Conservation (phyloP, 2,888 invertebrate species). For the Pseudococcus jackbeardsleyi region DNA sequence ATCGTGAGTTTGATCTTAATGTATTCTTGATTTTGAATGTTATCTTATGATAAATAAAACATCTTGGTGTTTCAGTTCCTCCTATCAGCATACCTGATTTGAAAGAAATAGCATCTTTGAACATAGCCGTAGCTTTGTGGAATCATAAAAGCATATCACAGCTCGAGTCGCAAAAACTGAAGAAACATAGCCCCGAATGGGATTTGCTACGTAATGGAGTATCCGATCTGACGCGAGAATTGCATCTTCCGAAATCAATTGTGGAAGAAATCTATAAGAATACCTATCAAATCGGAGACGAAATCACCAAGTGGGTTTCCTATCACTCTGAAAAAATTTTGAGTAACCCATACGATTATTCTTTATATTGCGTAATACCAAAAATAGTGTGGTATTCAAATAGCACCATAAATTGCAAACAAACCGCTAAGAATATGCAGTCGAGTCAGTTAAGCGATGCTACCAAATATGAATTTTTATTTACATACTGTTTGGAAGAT, state of each 20-base stretch:
- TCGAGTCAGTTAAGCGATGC: neutral
- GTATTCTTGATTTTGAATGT: too few species aligned
- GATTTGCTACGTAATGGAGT: neutral
- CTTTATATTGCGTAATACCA: neutral
- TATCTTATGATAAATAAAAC: too few species aligned
- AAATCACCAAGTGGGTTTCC: neutral
- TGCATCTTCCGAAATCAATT: neutral
- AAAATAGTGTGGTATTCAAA: neutral
- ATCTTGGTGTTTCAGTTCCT: too few species aligned
- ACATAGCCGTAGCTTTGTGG: too few species aligned
- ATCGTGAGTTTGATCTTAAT: too few species aligned
- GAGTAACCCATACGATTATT: neutral
- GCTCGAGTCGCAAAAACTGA: too few species aligned
- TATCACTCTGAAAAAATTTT: neutral
- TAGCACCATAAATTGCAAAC: neutral
- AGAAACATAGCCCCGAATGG: too few species aligned
- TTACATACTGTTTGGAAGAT: neutral
- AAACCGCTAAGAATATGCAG: neutral
- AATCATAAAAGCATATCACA: too few species aligned
- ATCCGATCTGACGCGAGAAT: neutral
- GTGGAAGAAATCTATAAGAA: neutral
- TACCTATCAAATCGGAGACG: neutral
- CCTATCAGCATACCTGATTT: too few species aligned
- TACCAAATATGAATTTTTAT: neutral
- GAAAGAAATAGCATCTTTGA: too few species aligned